Base-by-base conservation (phyloP, 2,888 invertebrate genomes). In the Thumatha senex region DNA sequence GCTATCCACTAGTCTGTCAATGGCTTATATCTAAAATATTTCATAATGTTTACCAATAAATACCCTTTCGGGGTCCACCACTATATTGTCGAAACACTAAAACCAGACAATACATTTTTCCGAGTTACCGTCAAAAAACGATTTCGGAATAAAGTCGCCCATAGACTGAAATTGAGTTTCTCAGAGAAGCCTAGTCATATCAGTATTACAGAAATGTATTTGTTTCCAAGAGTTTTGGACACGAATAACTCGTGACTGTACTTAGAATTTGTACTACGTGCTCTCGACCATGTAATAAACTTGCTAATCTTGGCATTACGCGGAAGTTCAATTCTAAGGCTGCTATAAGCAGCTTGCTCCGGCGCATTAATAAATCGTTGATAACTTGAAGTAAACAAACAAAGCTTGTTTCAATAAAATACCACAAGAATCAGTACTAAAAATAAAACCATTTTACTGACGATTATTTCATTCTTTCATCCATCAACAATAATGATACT, bases 401-500 rank as follows among this genome's bases (percentile, higher is more conserved):
- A 58, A 51, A 33, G 50, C 46, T 48, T 52, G 45, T 36, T 35
- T 33, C 56, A 63, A 65, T 57, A 61, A 65, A 63, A 63, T 51
- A 54, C 56, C 65, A 48, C 45, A 57, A 58, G 63, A 48, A 42
- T 58, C 7, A 13, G 1, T 40, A 39, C 51, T 40, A 56, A 58
- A 58, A 62, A 52, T 50, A 64, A 58, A 34, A 53, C 51, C 40
- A 40, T 51, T 59, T 51, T 41, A 63, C 65, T 53, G 57, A 63
- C 56, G 54, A 67, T 60, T 53, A 58, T 52, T 58, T 54, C 48
- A 61, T 51, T 49, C 57, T 51, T 58, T 57, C 67, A 72, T 74
- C 69, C 67, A 71, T 78, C 75, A 79, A 58, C 63, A 50, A 50
- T 64, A 63, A 62, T 52, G 61, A 68, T 56, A 56, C 46, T 55